These are phyloP conservation scores for Chlorodrepanis virens DNA, from an alignment of 2,113 vertebrate species.

Conservation along the genomic window DNA sequence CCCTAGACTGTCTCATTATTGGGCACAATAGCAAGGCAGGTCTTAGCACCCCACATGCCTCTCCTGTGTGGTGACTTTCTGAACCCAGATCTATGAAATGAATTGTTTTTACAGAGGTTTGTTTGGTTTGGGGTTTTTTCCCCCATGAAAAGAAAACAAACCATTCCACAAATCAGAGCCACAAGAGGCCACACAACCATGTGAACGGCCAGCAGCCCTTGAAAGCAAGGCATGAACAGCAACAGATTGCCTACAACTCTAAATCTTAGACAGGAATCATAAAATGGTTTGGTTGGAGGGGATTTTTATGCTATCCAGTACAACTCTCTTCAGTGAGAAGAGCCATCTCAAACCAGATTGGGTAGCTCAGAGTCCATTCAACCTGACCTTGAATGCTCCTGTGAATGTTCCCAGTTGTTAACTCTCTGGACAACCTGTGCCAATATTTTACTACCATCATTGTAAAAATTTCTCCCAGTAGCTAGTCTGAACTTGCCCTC, in stretches of 20 bases:
- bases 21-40: not conserved
- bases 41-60: fast-evolving
- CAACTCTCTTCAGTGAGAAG: not conserved
- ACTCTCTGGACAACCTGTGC: not conserved
- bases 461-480: not conserved
- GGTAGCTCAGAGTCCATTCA: not conserved
- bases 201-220: not conserved
- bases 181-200: not conserved
- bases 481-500: not conserved
- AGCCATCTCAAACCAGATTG: not conserved
- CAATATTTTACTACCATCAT: not conserved
- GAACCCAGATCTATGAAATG: not conserved
- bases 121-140: fast-evolving
- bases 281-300: not conserved
- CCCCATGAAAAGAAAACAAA: not conserved
- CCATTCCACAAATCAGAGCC: not conserved
- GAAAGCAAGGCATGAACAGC: not conserved
- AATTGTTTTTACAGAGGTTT: fast-evolving
- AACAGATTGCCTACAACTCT: not conserved
- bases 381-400: not conserved
- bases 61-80: not conserved
- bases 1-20: not conserved
- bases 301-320: not conserved
- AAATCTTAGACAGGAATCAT: not conserved
- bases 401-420: fast-evolving